phyloP scores from a whole-genome alignment of 2,888 invertebrate species.

The Cerceris ruficornis region DNA sequence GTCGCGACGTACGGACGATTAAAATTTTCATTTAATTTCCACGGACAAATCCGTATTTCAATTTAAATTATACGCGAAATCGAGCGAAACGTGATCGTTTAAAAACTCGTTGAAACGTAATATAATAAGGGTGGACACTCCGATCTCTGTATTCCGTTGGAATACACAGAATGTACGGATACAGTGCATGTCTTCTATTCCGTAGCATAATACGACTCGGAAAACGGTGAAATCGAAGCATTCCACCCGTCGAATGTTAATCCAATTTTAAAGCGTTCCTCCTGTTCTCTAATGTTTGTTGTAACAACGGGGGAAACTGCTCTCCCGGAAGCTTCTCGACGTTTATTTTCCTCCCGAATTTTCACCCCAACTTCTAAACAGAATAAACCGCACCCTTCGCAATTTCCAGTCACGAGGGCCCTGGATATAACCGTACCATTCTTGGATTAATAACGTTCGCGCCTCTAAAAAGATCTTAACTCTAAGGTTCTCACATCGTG shows the following conservation, averaged over 20 bases:
- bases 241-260: neutral
- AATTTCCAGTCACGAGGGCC: constrained; percentile 41
- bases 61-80: constrained; percentile 1
- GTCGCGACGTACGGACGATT: neutral
- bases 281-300: neutral
- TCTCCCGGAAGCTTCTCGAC: constrained; percentile 36
- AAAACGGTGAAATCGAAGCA: too few relatives aligned
- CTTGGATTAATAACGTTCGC: constrained; percentile 59
- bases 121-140: constrained; percentile 4
- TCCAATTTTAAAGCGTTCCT: neutral
- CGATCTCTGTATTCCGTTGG: too few relatives aligned
- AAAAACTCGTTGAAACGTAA: constrained; percentile 12
- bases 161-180: neutral
- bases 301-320: constrained; percentile 15
- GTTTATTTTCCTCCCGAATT: constrained; percentile 40
- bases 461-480: constrained; percentile 57
- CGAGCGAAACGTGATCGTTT: neutral
- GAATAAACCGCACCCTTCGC: constrained; percentile 36
- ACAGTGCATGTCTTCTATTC: too few relatives aligned
- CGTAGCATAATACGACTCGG: too few relatives aligned
- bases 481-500: constrained; percentile 44
- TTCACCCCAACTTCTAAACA: constrained; percentile 10
- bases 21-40: constrained; percentile 6
- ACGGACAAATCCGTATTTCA: neutral
- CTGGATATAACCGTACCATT: constrained; percentile 52